A percentile compares a stretch with the other conserved stretches of the same genome.
Evolutionary conservation across 2,797 vertebrate species (phyloP).

Genomic region (Taeniopygia guttata): DNA sequence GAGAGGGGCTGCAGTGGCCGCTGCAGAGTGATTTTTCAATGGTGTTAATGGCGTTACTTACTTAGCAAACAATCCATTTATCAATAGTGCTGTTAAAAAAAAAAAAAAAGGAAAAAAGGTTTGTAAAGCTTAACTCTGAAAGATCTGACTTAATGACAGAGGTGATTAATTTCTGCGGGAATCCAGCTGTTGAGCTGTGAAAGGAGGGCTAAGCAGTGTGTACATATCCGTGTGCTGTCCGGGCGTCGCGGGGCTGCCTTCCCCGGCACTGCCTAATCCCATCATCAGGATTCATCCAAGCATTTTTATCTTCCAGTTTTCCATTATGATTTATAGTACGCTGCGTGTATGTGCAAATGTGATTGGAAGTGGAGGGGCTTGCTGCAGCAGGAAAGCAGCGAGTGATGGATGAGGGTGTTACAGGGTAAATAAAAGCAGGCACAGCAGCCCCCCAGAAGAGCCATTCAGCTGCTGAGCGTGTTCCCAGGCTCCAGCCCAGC

Average conservation of each 20-base stretch:
- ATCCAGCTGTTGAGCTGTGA: slow-evolving; percentile 51
- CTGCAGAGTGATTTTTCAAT: neutral
- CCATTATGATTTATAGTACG: neutral
- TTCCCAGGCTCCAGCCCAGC: neutral
- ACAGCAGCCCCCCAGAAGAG: neutral
- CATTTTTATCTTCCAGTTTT: neutral
- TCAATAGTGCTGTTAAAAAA: slow-evolving; percentile 42
- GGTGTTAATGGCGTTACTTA: neutral
- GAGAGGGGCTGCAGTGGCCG: neutral
- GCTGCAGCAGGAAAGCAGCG: neutral
- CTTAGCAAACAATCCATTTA: slow-evolving; percentile 58
- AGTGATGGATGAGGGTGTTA: neutral
- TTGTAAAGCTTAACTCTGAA: slow-evolving; percentile 56
- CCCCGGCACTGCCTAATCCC: slow-evolving; percentile 4
- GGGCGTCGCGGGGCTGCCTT: neutral
- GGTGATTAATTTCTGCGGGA: slow-evolving; percentile 68
- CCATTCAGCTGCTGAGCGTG: accelerated
- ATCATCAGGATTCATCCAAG: neutral
- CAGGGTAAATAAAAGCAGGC: neutral
- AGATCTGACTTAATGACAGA: slow-evolving; percentile 62
- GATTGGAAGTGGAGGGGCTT: neutral
- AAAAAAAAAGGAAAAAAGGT: neutral
- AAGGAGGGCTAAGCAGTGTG: neutral
- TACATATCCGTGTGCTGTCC: neutral
- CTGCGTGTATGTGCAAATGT: neutral